These are phyloP conservation scores for Anhinga rufa DNA, from an alignment of 2,113 vertebrate species.

Conservation along the genomic window DNA sequence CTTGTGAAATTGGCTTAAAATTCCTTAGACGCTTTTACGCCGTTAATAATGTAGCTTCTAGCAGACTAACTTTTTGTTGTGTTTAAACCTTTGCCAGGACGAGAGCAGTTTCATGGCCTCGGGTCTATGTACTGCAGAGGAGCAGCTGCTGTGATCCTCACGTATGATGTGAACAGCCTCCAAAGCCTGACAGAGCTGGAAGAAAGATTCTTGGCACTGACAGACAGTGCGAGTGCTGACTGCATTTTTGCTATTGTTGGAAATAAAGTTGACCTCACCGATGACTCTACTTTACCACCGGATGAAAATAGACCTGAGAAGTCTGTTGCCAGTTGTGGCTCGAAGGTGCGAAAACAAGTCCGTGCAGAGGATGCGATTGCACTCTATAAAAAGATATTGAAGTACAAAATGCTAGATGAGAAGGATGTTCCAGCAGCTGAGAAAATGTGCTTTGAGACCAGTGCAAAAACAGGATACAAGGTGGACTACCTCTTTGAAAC, in stretches of 20 bases:
- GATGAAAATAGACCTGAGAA: background rate
- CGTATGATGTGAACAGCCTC: constrained; percentile 87
- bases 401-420: constrained; percentile 88
- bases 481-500: constrained; percentile 92
- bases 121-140: constrained; percentile 97
- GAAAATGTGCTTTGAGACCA: constrained; percentile 95
- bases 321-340: constrained; percentile 23
- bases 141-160: constrained; percentile 88
- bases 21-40: background rate
- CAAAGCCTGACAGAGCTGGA: constrained; percentile 92
- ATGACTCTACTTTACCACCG: constrained; percentile 36
- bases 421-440: constrained; percentile 81
- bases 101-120: constrained; percentile 95
- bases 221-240: constrained; percentile 86
- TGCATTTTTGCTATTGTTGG: constrained; percentile 94
- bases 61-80: background rate
- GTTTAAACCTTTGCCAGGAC: constrained; percentile 73
- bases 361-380: constrained; percentile 79
- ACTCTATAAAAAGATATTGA: constrained; percentile 86
- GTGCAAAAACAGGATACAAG: constrained; percentile 91
- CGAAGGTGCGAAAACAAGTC: constrained; percentile 77
- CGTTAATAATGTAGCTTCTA: background rate
- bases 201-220: constrained; percentile 91
- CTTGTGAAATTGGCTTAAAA: background rate
- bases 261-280: constrained; percentile 91